A percentile compares a stretch with the other conserved stretches of the same genome.
Evolutionary conservation across 1,140 invertebrate species (phyloP).

Genomic region (Aphidius gifuensis): DNA sequence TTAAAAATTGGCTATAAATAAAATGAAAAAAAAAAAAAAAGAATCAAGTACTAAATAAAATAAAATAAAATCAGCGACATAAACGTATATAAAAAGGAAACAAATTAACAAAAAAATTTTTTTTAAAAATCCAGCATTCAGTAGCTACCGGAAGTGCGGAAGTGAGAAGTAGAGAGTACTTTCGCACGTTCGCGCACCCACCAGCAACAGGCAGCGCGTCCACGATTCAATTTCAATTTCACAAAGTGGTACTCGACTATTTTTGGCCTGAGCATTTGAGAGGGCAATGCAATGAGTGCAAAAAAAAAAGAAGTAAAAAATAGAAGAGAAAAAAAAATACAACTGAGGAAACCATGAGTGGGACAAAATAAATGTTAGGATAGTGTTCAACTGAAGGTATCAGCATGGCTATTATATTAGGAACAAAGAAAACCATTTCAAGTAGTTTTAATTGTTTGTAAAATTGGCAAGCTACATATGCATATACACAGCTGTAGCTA

Average conservation of each 20-base stretch:
- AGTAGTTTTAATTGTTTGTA: background rate
- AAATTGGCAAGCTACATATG: background rate
- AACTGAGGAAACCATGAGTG: background rate
- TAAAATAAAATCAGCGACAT: too few relatives aligned
- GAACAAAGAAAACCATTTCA: background rate
- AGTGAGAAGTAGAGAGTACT: background rate
- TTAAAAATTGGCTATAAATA: too few relatives aligned
- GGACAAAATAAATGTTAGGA: background rate
- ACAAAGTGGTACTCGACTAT: conserved; percentile 22
- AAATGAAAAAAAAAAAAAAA: too few relatives aligned
- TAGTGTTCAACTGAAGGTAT: background rate
- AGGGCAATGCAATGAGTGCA: background rate
- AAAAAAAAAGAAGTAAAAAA: conserved; percentile 12
- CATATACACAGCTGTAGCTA: background rate
- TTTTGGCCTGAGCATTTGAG: conserved; percentile 11
- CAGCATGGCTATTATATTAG: background rate
- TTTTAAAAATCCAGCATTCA: background rate
- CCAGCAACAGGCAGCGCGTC: conserved; percentile 18
- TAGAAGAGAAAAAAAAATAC: background rate
- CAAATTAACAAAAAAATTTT: background rate
- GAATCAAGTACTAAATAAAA: too few relatives aligned
- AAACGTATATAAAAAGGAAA: background rate
- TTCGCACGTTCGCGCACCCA: background rate
- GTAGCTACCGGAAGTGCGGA: background rate
- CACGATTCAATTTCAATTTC: conserved; percentile 25